A percentile compares a stretch with the other conserved stretches of the same genome.
Conservation (phyloP, 2,888 invertebrate species). For the Oxytorus armatus region DNA sequence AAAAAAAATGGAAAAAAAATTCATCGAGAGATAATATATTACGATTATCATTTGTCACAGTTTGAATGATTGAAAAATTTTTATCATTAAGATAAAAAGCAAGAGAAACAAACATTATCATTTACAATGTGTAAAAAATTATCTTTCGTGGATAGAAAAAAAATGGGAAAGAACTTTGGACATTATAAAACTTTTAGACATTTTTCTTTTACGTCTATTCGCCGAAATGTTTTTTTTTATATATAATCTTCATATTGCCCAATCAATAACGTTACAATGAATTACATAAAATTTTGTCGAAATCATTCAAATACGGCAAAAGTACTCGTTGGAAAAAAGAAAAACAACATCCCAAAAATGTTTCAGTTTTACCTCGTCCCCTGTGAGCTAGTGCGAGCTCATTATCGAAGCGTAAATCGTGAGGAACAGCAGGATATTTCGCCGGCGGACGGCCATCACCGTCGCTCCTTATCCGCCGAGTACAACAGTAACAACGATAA, state of each 20-base stretch:
- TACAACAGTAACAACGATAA: slow-evolving; percentile 59
- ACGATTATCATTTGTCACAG: not conserved
- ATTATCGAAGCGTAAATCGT: slow-evolving; percentile 44
- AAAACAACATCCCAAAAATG: not conserved
- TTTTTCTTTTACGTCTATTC: too few relatives aligned
- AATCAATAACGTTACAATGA: too few relatives aligned
- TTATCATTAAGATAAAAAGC: not conserved
- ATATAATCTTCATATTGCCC: too few relatives aligned
- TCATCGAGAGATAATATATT: not conserved
- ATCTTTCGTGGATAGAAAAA: too few relatives aligned
- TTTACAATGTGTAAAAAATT: too few relatives aligned
- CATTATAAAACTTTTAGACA: too few relatives aligned
- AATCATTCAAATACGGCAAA: not conserved
- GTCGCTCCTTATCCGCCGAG: slow-evolving; percentile 44
- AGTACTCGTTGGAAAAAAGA: not conserved
- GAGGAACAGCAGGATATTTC: slow-evolving; percentile 45
- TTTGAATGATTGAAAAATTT: not conserved
- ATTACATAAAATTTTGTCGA: not conserved
- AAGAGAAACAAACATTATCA: too few relatives aligned
- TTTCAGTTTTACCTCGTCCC: slow-evolving; percentile 71
- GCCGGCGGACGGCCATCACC: slow-evolving; percentile 55
- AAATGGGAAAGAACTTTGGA: too few relatives aligned
- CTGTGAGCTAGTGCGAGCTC: slow-evolving; percentile 70
- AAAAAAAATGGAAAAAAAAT: not conserved
- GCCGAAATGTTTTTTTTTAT: too few relatives aligned